phyloP scores from a whole-genome alignment of 1,140 invertebrate species.

The Pogonomyrmex californicus region DNA sequence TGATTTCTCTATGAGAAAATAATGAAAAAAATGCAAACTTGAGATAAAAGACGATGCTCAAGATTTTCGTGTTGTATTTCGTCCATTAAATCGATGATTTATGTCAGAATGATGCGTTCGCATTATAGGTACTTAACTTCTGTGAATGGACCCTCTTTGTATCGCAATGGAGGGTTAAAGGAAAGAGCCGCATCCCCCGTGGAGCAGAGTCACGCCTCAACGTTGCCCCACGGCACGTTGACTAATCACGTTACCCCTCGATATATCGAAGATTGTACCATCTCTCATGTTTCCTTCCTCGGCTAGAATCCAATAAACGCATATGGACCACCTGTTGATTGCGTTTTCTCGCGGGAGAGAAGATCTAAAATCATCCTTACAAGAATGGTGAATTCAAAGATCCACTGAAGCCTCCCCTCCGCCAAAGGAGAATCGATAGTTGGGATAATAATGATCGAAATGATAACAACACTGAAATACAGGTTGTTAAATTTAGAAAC shows the following conservation, averaged over 20 bases:
- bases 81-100: slow-evolving; percentile 53
- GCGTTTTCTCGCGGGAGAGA: slow-evolving; percentile 40
- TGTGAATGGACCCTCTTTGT: slow-evolving; percentile 53
- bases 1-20: not conserved
- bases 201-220: slow-evolving; percentile 72
- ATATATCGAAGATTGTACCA: slow-evolving; percentile 31
- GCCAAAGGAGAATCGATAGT: not conserved
- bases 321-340: slow-evolving; percentile 68
- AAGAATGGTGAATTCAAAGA: not conserved
- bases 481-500: not conserved
- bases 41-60: not conserved
- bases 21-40: not conserved
- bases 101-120: slow-evolving; percentile 52
- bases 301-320: slow-evolving; percentile 21
- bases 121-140: slow-evolving; percentile 53
- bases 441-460: not conserved
- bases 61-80: slow-evolving; percentile 11
- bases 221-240: slow-evolving; percentile 50
- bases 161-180: slow-evolving; percentile 1
- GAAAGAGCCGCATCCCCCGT: slow-evolving; percentile 62
- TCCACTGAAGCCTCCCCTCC: not conserved
- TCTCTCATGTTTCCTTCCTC: not conserved
- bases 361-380: not conserved
- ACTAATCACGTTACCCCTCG: slow-evolving; percentile 71
- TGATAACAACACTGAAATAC: not conserved